Conservation (phyloP, 2,797 vertebrate species). For the Antennarius maculatus region DNA sequence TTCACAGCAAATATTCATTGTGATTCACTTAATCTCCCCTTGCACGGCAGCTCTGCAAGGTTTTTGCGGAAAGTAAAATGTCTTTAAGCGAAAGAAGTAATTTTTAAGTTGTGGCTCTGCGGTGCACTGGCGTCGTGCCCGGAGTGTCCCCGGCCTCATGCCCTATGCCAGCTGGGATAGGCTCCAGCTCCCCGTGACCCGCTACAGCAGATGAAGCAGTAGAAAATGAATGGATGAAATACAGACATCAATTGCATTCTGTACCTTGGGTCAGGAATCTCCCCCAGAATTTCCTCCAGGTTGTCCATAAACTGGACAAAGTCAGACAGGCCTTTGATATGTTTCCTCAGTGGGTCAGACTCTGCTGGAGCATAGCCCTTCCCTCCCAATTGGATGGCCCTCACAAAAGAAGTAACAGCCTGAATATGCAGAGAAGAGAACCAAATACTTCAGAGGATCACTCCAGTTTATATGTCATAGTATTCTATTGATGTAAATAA, state of each 20-base stretch:
- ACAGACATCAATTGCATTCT: slow-evolving; percentile 19
- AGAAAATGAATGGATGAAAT: neutral
- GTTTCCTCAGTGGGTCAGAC: slow-evolving; percentile 87
- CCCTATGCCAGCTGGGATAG: too few relatives aligned
- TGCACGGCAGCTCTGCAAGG: neutral
- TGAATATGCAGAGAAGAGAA: slow-evolving; percentile 58
- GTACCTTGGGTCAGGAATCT: slow-evolving; percentile 89
- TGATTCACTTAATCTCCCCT: neutral
- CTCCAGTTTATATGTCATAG: slow-evolving; percentile 1
- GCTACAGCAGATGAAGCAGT: too few relatives aligned
- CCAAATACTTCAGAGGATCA: slow-evolving; percentile 23
- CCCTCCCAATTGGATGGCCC: slow-evolving; percentile 91
- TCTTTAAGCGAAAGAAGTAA: neutral
- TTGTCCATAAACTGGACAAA: slow-evolving; percentile 92
- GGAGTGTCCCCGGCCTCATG: too few relatives aligned
- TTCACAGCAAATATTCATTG: too few relatives aligned
- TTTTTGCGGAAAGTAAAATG: neutral
- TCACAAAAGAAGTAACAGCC: slow-evolving; percentile 91
- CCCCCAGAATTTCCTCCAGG: slow-evolving; percentile 91
- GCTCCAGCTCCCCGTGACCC: too few relatives aligned
- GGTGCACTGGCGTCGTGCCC: too few relatives aligned
- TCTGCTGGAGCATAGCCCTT: slow-evolving; percentile 88
- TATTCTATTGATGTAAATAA: neutral
- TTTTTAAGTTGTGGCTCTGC: neutral
- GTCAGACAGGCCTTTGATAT: slow-evolving; percentile 88